These are phyloP conservation scores for Acleris sparsana DNA, from an alignment of 2,888 invertebrate genomes.

Conservation along the genomic window DNA sequence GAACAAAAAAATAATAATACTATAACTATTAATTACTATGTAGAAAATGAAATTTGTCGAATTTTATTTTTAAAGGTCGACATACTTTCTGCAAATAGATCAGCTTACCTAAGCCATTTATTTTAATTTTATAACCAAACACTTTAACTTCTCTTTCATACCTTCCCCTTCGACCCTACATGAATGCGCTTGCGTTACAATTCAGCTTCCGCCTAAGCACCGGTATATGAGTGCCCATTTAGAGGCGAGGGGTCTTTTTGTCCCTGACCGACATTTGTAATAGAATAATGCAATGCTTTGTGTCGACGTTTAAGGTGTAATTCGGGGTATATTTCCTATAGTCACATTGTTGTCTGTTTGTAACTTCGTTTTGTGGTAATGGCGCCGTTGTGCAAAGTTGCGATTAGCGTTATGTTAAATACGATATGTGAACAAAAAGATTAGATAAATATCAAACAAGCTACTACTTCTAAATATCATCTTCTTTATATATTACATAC, in stretches of 20 bases:
- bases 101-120: neutral
- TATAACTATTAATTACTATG: too few relatives aligned
- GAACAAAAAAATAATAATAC: too few relatives aligned
- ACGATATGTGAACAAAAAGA: too few relatives aligned
- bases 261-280: conserved; percentile 53
- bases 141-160: neutral
- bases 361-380: conserved; percentile 32
- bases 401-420: neutral
- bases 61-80: too few relatives aligned
- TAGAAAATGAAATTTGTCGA: too few relatives aligned
- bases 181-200: conserved; percentile 43
- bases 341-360: conserved; percentile 46
- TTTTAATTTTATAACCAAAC: neutral
- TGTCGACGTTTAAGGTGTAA: conserved; percentile 53
- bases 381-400: neutral
- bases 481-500: too few relatives aligned
- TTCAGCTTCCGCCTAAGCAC: conserved; percentile 58
- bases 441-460: too few relatives aligned
- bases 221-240: conserved; percentile 51
- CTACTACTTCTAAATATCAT: too few relatives aligned
- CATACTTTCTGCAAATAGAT: too few relatives aligned
- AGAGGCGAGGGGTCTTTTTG: conserved; percentile 59
- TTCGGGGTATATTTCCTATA: conserved; percentile 52
- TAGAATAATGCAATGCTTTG: conserved; percentile 57
- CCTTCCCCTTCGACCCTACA: conserved; percentile 37